Evolutionary conservation across 2,888 invertebrate genomes (phyloP), one percentile per base, ranked within the genome.

Genomic region (Myopa tessellatipennis): DNA sequence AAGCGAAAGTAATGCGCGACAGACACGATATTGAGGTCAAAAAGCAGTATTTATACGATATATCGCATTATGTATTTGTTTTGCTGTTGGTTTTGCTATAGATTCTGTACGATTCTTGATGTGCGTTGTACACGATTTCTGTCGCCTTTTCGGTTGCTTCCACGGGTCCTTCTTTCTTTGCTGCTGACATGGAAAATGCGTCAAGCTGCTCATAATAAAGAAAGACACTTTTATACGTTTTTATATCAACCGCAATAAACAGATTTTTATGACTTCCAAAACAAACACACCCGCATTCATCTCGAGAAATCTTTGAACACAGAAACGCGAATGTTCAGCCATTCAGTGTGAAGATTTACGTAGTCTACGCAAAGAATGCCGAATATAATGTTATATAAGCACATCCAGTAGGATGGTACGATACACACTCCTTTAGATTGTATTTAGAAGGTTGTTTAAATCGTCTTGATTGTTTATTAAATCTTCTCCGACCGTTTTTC

Each of bases 231-330:
- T 40, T 18, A 63, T 63, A 73, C 50, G 52, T 61, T 73, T 61
- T 40, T 18, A 63, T 63, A 73, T 73, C 45, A 73, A 60, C 12
- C 61, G 16, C 40, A 40, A 61, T 73, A 40, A 70, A 70, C 18
- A 70, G 14, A 55, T 70, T 70, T 70, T 70, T 70, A 70, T 34
- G 70, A 55, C 70, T 50, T 10, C 52, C 70, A 52, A 12, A 50
- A 18, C 50, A 69, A 18, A 18, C 69, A 50, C 50, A 26, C 18
- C n/a, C 50, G 34, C 52, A 69, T 18, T 12, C 16, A 26, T 26
- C 26, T 26, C 26, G 26, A 26, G 26, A 26, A 26, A 26, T 26
- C 26, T 26, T 26, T 26, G 26, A 26, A 2, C 26, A 26, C 26
- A 26, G 26, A 26, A 26, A 26, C 2, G 26, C 26, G 26, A 1